phyloP scores from a whole-genome alignment of 2,113 vertebrate species.

The Brachyistius frenatus region DNA sequence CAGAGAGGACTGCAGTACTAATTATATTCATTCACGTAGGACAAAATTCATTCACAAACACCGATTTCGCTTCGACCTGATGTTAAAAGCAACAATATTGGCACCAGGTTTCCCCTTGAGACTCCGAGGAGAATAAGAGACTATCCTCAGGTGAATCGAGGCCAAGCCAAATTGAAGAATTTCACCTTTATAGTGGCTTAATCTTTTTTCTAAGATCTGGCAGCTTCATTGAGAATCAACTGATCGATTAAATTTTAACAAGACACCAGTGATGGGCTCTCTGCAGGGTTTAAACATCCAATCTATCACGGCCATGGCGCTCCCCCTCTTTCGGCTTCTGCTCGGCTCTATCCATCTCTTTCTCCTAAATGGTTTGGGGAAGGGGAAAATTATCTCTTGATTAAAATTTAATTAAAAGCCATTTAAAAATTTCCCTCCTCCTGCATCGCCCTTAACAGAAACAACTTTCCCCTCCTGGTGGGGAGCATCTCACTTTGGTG shows the following conservation, averaged over 20 bases:
- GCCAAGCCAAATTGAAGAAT: slow-evolving; percentile 22
- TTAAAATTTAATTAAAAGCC: slow-evolving; percentile 86
- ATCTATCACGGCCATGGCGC: slow-evolving; percentile 75
- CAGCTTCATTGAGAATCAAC: slow-evolving; percentile 74
- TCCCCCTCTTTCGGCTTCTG: slow-evolving; percentile 55
- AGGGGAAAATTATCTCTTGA: slow-evolving; percentile 80
- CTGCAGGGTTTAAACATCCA: slow-evolving; percentile 77
- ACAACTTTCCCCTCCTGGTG: slow-evolving; percentile 53
- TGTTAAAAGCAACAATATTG: slow-evolving; percentile 17
- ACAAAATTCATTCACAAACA: neutral
- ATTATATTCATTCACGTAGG: slow-evolving; percentile 34
- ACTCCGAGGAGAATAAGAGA: neutral
- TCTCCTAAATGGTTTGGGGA: slow-evolving; percentile 72
- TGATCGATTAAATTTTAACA: slow-evolving; percentile 84
- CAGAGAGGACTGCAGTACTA: slow-evolving; percentile 6
- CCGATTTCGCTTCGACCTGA: slow-evolving; percentile 24
- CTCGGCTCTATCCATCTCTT: slow-evolving; percentile 67
- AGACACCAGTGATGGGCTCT: slow-evolving; percentile 74
- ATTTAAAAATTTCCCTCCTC: slow-evolving; percentile 73
- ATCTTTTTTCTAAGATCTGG: slow-evolving; percentile 62
- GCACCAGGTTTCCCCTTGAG: slow-evolving; percentile 11
- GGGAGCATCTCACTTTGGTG: slow-evolving; percentile 51
- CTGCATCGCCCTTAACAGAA: slow-evolving; percentile 71
- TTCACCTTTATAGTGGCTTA: slow-evolving; percentile 64
- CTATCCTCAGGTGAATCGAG: slow-evolving; percentile 14